Conservation (phyloP, 2,888 invertebrate genomes). For the Hirtodrosophila cameraria region DNA sequence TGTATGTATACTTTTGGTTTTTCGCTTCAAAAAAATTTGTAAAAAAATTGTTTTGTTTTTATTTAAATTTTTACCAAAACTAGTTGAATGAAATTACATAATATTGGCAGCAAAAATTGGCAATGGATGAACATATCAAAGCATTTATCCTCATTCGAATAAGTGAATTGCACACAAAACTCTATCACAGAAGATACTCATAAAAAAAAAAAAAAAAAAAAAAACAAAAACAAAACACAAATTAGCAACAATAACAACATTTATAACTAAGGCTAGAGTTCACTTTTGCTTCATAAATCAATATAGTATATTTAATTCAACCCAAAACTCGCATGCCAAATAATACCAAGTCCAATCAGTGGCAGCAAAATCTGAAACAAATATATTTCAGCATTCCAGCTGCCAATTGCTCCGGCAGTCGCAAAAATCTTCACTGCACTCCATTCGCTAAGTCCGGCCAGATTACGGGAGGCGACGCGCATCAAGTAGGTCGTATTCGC, state of each 20-base stretch:
- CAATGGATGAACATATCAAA: constrained; percentile 44
- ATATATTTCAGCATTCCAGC: constrained; percentile 31
- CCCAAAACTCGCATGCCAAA: constrained; percentile 48
- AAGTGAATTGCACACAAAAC: constrained; percentile 65
- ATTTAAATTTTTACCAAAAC: constrained; percentile 28
- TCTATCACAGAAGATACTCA: constrained; percentile 73
- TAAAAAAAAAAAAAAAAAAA: constrained; percentile 36
- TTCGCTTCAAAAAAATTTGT: constrained; percentile 17
- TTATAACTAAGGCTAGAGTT: constrained; percentile 43
- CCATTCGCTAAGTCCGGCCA: constrained; percentile 85
- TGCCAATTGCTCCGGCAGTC: constrained; percentile 73
- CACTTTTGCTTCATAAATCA: constrained; percentile 12
- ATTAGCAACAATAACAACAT: constrained; percentile 51
- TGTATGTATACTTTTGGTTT: constrained; percentile 23
- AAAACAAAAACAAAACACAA: constrained; percentile 40
- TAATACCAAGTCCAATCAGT: constrained; percentile 28
- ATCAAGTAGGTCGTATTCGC: constrained; percentile 85
- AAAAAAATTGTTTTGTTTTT: constrained; percentile 6
- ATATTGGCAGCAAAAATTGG: constrained; percentile 59
- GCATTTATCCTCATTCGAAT: constrained; percentile 25
- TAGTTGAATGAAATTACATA: constrained; percentile 24
- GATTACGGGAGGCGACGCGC: constrained; percentile 85
- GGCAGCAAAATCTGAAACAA: constrained; percentile 10
- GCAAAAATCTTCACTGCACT: constrained; percentile 81
- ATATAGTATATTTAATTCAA: background rate